Evolutionary conservation across 2,888 invertebrate species (phyloP), one percentile per base, ranked within the genome.

Genomic region (Dolichomitus sp.): DNA sequence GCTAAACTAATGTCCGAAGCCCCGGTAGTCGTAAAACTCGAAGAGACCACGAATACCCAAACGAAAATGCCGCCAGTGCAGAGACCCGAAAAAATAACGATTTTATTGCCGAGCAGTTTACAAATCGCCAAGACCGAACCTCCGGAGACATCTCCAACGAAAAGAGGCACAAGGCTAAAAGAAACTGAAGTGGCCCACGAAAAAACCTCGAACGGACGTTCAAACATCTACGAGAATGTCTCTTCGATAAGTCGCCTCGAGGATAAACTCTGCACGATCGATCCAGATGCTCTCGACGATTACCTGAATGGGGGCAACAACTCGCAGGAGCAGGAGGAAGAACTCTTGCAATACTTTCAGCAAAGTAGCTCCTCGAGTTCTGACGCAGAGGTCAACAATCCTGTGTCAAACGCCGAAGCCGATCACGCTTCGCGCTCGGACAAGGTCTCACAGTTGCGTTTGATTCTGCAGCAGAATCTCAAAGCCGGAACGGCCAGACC

Each of bases 261-360:
- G 48, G 91, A 90, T n/a, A 93, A 92, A 92, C 96, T 97, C 88
- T 96, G 97, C 91, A 96, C 96, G 88, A 96, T 97, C 90, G 97
- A 97, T 92, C 97, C 97, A 88, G 97, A 97, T 93, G 97, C 97
- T 84, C 94, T 97, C 84, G 97, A 97, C 92, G 97, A 97, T 94
- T 97, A 97, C 92, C 94, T 97, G 86, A 96, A 96, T 92, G 96
- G 96, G 85, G 97, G 96, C 84, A 96, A 95, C 86, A 96, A 96
- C 93, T 96, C 96, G 57, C 97, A 97, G 91, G 97, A 97, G 90
- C 97, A 97, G 91, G 97, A 98, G 93, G 97, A 97, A 91, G 98
- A 98, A 94, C 94, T 98, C 88, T 95, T 97, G 92, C 97, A 97
- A 94, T 98, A 97, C 94, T 97, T 97, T 94, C 96, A 96, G 85